Percentiles rank a stretch among this genome's conserved stretches.
Evolutionary conservation across 2,113 vertebrate species (phyloP).

Genomic region (Crotalus viridis): DNA sequence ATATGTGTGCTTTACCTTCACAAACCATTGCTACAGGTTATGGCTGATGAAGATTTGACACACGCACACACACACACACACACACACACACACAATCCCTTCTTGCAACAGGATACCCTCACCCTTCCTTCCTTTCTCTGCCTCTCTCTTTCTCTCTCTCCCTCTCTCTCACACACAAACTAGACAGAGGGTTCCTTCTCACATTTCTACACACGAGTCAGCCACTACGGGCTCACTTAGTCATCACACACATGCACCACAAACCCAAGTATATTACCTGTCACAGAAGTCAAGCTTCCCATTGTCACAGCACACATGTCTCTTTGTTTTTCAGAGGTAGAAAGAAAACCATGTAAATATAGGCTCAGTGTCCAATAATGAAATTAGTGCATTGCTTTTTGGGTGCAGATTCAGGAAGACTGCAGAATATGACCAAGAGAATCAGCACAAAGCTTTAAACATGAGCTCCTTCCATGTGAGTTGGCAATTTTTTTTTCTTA

Average conservation of each 20-base stretch:
- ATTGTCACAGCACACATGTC: background rate
- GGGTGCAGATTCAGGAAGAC: background rate
- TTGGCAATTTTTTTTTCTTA: constrained; percentile 8
- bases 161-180: background rate
- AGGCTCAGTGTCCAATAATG: background rate
- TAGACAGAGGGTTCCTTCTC: background rate
- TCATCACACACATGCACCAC: background rate
- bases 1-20: background rate
- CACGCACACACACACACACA: background rate
- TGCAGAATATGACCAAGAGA: background rate
- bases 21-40: background rate
- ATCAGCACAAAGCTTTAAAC: background rate
- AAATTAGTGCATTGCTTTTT: background rate
- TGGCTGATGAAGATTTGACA: background rate
- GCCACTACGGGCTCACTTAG: background rate
- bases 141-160: background rate
- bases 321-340: background rate
- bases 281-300: constrained; percentile 6
- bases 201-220: constrained; percentile 10
- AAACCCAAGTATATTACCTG: background rate
- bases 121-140: background rate
- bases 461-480: background rate
- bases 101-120: background rate
- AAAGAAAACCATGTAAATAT: background rate
- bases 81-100: background rate